Evolutionary conservation across 2,113 vertebrate species (phyloP).

Genomic region (Varanus komodoensis): DNA sequence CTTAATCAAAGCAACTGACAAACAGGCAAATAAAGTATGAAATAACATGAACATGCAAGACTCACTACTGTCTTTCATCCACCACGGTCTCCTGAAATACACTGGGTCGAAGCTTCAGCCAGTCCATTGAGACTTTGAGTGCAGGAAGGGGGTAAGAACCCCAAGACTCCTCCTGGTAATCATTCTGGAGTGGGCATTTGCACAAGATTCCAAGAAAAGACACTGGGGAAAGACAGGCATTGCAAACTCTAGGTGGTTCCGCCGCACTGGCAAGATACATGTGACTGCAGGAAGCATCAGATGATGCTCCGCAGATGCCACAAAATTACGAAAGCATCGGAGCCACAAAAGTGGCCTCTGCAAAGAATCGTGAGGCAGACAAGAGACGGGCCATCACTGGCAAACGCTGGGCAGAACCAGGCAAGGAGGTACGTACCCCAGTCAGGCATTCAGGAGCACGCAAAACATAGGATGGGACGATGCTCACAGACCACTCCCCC

Average conservation of each 20-base stretch:
- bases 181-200: conserved; percentile 90
- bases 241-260: neutral
- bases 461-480: neutral
- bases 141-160: conserved; percentile 93
- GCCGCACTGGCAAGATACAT: too few species aligned
- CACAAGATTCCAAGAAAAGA: conserved; percentile 96
- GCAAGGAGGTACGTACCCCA: neutral
- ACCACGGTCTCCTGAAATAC: conserved; percentile 90
- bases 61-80: conserved; percentile 92
- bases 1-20: conserved; percentile 27
- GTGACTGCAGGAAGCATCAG: too few species aligned
- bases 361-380: neutral
- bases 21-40: neutral
- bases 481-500: neutral
- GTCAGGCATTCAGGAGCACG: neutral
- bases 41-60: conserved; percentile 48
- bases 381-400: neutral
- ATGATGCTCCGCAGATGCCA: neutral
- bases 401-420: neutral
- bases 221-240: conserved; percentile 76
- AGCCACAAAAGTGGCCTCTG: neutral
- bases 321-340: neutral
- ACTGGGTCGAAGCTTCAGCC: conserved; percentile 91
- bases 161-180: conserved; percentile 88
- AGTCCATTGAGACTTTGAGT: conserved; percentile 97